Evolutionary conservation across 2,113 vertebrate genomes (phyloP), one percentile per base, ranked within the genome.

Genomic region (Bucco capensis): DNA sequence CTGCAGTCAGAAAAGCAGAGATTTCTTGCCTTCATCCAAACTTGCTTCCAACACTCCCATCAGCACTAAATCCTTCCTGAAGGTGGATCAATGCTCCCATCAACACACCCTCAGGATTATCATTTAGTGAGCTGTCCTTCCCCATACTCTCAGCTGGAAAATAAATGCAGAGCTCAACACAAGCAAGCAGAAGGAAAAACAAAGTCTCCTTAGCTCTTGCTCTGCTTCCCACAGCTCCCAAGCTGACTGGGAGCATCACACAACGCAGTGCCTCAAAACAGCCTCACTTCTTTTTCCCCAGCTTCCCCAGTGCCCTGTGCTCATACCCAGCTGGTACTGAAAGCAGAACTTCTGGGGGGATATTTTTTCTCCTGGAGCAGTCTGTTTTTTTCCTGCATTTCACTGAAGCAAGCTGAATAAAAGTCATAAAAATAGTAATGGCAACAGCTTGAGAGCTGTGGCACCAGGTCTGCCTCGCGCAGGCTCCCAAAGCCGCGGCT

Each of bases 21-120:
- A 18, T 65, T 33, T 46, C 30, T 17, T 14, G 67, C 61, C 51
- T 3, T 21, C 56, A 16, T 8, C 76, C 53, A 51, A 35, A 84
- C 31, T 51, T 76, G 67, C 69, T 30, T 38, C 22, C 31, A 37
- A 3, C 28, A 3, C 31, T 35, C 28, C 27, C 1, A 5, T 7
- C 3, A 2, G 40, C n/a, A 53, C 10, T 15, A 64, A 84, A 74
- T 30, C 72, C 76, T 15, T 18, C 23, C 76, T 14, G 24, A 44
- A 53, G 37, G 24, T 5, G 40, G 40, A 38, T 79, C 53, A 10
- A 3, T 0, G 2, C 42, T 37, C 30, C 0, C 1, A 42, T 6
- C 44, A 9, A 15, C 11, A 1, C 8, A 3, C 3, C 3, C 3
- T 49, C 58, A 28, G 35, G 49, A 16, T 8, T 1, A 19, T 1